A percentile compares a stretch with the other conserved stretches of the same genome.
These are phyloP conservation scores for Mola mola DNA, from an alignment of 2,113 vertebrate genomes.

Conservation along the genomic window DNA sequence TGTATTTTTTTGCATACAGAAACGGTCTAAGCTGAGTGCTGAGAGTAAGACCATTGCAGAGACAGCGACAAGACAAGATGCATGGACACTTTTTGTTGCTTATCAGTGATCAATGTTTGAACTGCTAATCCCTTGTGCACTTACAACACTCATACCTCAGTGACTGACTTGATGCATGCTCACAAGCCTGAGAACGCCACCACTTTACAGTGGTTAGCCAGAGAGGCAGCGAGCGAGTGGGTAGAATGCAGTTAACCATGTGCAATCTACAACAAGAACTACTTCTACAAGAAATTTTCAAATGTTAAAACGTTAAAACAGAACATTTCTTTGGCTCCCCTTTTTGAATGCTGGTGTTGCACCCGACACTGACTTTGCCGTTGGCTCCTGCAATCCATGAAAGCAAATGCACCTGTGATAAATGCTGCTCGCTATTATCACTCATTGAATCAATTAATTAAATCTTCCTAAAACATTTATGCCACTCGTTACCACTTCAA, in stretches of 20 bases:
- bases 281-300: not conserved
- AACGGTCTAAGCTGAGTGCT: conserved; percentile 25
- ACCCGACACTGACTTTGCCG: conserved; percentile 62
- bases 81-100: conserved; percentile 60
- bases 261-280: not conserved
- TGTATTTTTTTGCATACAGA: conserved; percentile 50
- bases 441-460: conserved; percentile 77
- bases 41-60: conserved; percentile 41
- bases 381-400: conserved; percentile 41
- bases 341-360: conserved; percentile 1
- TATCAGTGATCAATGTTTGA: conserved; percentile 71
- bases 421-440: conserved; percentile 66
- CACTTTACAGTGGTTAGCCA: conserved; percentile 12
- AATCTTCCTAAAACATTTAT: conserved; percentile 74
- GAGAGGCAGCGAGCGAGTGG: not conserved
- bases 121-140: conserved; percentile 67
- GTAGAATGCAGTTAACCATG: conserved; percentile 2
- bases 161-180: conserved; percentile 29
- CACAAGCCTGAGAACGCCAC: conserved; percentile 14
- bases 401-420: conserved; percentile 66
- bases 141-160: conserved; percentile 60
- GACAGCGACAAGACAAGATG: conserved; percentile 48
- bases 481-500: conserved; percentile 47
- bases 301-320: too few species aligned
- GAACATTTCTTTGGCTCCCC: too few species aligned